Evolutionary conservation across 2,888 invertebrate genomes (phyloP).

Genomic region (Trachelus stipa): DNA sequence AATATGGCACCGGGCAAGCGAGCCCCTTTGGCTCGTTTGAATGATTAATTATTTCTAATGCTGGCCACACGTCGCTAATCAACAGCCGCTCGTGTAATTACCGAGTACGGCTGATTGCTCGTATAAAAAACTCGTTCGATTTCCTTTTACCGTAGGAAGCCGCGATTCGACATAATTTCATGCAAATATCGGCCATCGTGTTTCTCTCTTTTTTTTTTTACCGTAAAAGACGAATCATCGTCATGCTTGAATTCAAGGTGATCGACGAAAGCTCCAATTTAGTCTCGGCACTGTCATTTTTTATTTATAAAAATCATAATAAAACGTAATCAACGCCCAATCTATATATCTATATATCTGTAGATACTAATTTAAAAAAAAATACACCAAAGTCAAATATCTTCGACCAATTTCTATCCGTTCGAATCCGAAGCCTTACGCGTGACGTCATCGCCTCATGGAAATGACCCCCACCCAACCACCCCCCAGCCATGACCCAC

Average conservation of each 20-base stretch:
- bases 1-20: constrained; percentile 25
- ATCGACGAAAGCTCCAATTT: neutral
- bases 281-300: no score
- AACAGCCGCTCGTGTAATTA: constrained; percentile 15
- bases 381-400: neutral
- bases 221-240: neutral
- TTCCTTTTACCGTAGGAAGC: neutral
- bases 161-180: neutral
- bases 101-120: constrained; percentile 30
- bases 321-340: neutral
- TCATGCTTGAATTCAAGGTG: neutral
- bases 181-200: neutral
- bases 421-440: neutral
- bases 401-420: neutral
- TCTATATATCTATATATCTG: neutral
- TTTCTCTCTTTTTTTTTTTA: neutral
- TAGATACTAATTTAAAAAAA: no score
- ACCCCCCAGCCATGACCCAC: neutral
- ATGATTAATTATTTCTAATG: constrained; percentile 50
- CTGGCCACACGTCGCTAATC: constrained; percentile 30
- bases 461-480: neutral
- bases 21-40: constrained; percentile 36
- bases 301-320: no score
- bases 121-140: constrained; percentile 34
- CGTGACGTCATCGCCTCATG: neutral